Evolutionary conservation across 2,888 invertebrate species (phyloP).

Genomic region (Ethmia dodecea): DNA sequence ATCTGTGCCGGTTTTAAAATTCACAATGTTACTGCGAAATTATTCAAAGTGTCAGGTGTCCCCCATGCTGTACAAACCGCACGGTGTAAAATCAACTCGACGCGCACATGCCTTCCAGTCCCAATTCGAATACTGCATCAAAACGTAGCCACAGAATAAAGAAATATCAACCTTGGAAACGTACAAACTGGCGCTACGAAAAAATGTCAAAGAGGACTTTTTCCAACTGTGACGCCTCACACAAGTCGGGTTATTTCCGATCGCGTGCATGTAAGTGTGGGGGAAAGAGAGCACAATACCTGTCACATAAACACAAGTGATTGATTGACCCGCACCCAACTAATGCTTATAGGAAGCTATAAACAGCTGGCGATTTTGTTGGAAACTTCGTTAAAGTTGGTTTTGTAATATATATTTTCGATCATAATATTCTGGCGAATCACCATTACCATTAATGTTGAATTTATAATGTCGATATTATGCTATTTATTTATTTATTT

Average conservation of each 20-base stretch:
- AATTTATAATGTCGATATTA: constrained; percentile 24
- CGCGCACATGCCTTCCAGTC: constrained; percentile 28
- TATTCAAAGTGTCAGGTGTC: constrained; percentile 68
- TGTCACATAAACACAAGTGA: constrained; percentile 72
- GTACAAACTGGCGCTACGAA: constrained; percentile 29
- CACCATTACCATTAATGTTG: constrained; percentile 33
- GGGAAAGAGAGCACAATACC: constrained; percentile 52
- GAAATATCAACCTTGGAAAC: constrained; percentile 7
- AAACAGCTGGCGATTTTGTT: constrained; percentile 63
- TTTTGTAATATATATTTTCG: constrained; percentile 7
- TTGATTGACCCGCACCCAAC: constrained; percentile 71
- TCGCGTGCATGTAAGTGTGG: constrained; percentile 31
- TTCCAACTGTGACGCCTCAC: constrained; percentile 34
- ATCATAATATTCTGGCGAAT: constrained; percentile 33
- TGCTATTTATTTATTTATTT: too few relatives aligned
- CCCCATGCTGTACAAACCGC: constrained; percentile 39
- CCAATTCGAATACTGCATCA: constrained; percentile 29
- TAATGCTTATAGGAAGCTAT: constrained; percentile 66
- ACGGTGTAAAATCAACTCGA: constrained; percentile 27
- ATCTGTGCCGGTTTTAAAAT: constrained; percentile 56
- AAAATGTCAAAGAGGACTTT: constrained; percentile 35
- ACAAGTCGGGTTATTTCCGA: constrained; percentile 35
- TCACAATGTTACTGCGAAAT: constrained; percentile 58
- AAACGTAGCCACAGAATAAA: constrained; percentile 29
- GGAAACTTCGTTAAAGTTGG: constrained; percentile 30